Evolutionary conservation across 2,113 vertebrate genomes (phyloP).

Genomic region (Neomonachus schauinslandi): DNA sequence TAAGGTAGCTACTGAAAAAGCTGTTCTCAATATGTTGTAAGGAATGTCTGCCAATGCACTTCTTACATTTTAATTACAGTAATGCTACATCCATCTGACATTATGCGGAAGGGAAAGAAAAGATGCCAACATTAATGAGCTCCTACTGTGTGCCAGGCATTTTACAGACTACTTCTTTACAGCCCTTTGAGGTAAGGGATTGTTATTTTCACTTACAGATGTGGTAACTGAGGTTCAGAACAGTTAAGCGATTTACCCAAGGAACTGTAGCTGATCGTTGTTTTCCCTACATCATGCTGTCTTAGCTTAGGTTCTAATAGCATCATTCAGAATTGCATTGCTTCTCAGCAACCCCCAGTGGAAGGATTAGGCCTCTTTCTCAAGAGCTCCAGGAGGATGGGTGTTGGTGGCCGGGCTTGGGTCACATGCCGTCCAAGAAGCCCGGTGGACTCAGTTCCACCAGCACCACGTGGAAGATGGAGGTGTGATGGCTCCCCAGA

Average conservation of each 20-base stretch:
- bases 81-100: slow-evolving; percentile 66
- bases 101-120: slow-evolving; percentile 42
- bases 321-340: not conserved
- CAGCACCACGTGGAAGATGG: not conserved
- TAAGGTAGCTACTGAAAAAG: slow-evolving; percentile 77
- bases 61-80: slow-evolving; percentile 75
- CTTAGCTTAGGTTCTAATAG: not conserved
- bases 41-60: slow-evolving; percentile 66
- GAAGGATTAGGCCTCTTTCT: not conserved
- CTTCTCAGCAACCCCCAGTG: not conserved
- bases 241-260: slow-evolving; percentile 19
- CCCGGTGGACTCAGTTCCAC: not conserved
- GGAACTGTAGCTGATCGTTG: not conserved
- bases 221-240: slow-evolving; percentile 6
- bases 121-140: slow-evolving; percentile 68
- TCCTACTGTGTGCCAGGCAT: slow-evolving; percentile 70
- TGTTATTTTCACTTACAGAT: slow-evolving; percentile 53
- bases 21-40: slow-evolving; percentile 69
- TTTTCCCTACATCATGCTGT: not conserved
- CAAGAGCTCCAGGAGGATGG: not conserved
- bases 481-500: not conserved
- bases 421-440: not conserved
- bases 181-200: slow-evolving; percentile 14
- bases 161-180: slow-evolving; percentile 39
- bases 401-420: not conserved